phyloP scores from a whole-genome alignment of 2,113 vertebrate species.

The Sorex fumeus region DNA sequence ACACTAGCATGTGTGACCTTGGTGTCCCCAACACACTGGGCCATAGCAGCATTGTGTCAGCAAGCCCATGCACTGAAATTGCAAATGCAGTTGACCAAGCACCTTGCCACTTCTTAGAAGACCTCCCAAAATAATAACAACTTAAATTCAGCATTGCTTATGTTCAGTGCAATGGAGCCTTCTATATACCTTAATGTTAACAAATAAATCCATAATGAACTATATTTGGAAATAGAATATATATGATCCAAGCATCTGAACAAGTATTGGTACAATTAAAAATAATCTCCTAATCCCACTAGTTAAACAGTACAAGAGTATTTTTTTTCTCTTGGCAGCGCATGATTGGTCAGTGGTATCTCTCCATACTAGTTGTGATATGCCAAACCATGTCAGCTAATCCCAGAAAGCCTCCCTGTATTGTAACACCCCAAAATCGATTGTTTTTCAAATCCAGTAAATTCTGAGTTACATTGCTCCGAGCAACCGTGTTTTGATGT shows the following conservation, averaged over 20 bases:
- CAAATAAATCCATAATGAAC: neutral
- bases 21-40: neutral
- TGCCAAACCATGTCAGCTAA: neutral
- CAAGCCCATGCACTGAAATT: no score
- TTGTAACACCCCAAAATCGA: neutral
- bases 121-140: neutral
- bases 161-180: neutral
- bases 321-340: neutral
- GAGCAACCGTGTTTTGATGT: neutral
- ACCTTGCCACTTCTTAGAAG: no score
- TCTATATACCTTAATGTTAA: no score
- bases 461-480: neutral
- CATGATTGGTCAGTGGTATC: no score
- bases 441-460: neutral
- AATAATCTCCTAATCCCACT: neutral
- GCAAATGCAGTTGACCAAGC: no score
- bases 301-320: neutral
- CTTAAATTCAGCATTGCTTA: neutral
- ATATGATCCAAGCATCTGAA: neutral
- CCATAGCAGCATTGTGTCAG: neutral
- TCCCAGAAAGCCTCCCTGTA: neutral
- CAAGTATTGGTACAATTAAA: neutral
- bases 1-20: neutral
- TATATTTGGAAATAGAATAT: constrained; percentile 15
- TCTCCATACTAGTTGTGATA: no score